Conservation (phyloP, 23 tunicate species). For the Diplosoma virens region DNA sequence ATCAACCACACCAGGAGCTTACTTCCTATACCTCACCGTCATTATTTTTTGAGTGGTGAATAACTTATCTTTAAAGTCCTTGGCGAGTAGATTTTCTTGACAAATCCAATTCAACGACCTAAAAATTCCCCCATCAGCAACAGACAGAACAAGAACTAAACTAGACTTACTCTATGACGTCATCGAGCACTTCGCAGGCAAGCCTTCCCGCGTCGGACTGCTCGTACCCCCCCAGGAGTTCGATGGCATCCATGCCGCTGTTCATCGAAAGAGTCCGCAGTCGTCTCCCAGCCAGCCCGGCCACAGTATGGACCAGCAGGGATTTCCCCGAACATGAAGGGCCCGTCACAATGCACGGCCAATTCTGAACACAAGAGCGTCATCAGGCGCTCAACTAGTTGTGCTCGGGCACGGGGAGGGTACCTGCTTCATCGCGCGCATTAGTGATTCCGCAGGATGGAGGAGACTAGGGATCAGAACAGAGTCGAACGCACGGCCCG, state of each 20-base stretch:
- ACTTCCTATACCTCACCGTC: too few species aligned
- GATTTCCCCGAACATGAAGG: slow-evolving; percentile 48
- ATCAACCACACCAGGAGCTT: too few species aligned
- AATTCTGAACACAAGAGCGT: slow-evolving; percentile 36
- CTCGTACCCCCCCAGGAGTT: slow-evolving; percentile 90
- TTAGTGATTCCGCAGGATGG: slow-evolving; percentile 50
- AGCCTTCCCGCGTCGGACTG: slow-evolving; percentile 42
- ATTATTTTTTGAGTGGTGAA: neutral
- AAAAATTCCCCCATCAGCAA: neutral
- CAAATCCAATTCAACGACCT: neutral
- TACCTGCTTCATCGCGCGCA: slow-evolving; percentile 45
- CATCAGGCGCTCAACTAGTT: neutral
- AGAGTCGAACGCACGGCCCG: neutral
- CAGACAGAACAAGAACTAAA: neutral
- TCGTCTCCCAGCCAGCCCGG: slow-evolving; percentile 59
- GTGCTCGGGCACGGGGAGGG: too few species aligned
- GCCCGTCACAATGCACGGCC: slow-evolving; percentile 89
- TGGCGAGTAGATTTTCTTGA: neutral
- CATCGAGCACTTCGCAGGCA: neutral
- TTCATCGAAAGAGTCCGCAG: slow-evolving; percentile 66
- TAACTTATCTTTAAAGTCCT: neutral
- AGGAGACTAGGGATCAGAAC: slow-evolving; percentile 47
- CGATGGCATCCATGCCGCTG: slow-evolving; percentile 88
- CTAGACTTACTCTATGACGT: slow-evolving; percentile 11
- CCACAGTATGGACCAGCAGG: slow-evolving; percentile 53